Base-by-base conservation (phyloP, 1,140 invertebrate species). In the Lamellibrachia luymesi region DNA sequence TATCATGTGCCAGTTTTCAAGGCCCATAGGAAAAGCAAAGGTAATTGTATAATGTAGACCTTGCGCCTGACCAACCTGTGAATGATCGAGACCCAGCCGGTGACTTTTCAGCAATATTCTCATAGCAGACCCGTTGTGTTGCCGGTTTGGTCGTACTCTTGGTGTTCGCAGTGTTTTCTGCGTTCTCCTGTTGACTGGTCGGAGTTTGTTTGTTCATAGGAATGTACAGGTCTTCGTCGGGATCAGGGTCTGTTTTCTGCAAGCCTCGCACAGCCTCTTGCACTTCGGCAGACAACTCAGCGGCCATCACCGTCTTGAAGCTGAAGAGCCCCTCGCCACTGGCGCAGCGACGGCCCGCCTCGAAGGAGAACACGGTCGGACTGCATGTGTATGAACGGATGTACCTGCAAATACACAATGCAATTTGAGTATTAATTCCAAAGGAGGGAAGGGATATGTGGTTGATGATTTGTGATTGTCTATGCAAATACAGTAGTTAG, bases 241-340 rank as follows among this genome's bases (percentile, higher is more conserved):
- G 2, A 22, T 22, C 17, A 17, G 5, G 4, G 6, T 80, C 64
- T 8, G 64, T 17, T 4, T 1, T 80, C 64, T 80, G 64, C 64
- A 80, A 80, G 6, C 13, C 64, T 8, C 25, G 8, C 64, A 80
- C 64, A 80, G 64, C 64, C 13, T 8, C 64, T 22, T 80, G 64
- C 64, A 4, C 64, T 22, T 80, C 64, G 64, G 17, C 64, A 80
- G 5, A 4, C 64, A 80, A 80, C 7, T 80, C 1, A 22, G 13
- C 64, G 8, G 64, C 64, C 4, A 22, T 4, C 8, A 2, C 1
- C 5, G 64, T 80, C 8, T 27, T 91, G 51, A 91, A 91, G 8
- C 6, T 91, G n/a, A 91, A 91, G 49, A 91, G 91, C 6, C 91
- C 91, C 51, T 91, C 91, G 10, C 91, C 91, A 91, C 91, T 91